Evolutionary conservation across 2,797 vertebrate species (phyloP).

Genomic region (Pseudomugil gertrudae): DNA sequence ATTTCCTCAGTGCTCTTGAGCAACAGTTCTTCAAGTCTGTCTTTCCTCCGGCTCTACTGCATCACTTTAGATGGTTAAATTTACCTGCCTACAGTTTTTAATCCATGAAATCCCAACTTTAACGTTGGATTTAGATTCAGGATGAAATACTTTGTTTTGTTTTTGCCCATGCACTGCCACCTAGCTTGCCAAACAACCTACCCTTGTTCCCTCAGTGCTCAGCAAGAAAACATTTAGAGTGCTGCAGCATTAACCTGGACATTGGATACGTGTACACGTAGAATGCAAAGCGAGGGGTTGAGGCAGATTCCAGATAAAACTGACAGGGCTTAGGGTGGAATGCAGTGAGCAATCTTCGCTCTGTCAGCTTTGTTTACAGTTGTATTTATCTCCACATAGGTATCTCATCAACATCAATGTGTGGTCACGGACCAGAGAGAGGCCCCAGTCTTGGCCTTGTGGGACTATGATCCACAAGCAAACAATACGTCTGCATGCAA

Average conservation of each 20-base stretch:
- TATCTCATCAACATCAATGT: constrained; percentile 46
- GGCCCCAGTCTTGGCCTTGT: constrained; percentile 10
- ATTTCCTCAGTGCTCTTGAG: too few species aligned
- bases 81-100: too few species aligned
- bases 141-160: background rate
- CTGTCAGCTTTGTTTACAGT: constrained; percentile 55
- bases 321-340: constrained; percentile 38
- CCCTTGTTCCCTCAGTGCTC: background rate
- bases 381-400: constrained; percentile 46
- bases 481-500: constrained; percentile 33
- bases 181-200: too few species aligned
- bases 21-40: too few species aligned
- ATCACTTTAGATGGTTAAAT: too few species aligned
- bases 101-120: background rate
- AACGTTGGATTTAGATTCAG: background rate
- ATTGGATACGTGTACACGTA: background rate
- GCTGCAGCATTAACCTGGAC: background rate
- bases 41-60: too few species aligned
- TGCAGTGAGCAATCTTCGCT: constrained; percentile 36
- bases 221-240: constrained; percentile 1
- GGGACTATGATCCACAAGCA: constrained; percentile 37
- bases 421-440: constrained; percentile 9
- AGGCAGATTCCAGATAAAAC: constrained; percentile 37
- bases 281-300: constrained; percentile 29
- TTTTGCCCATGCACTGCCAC: too few species aligned